Evolutionary conservation across 2,888 invertebrate species (phyloP), one percentile per base, ranked within the genome.

Genomic region (Drosophila quinaria): DNA sequence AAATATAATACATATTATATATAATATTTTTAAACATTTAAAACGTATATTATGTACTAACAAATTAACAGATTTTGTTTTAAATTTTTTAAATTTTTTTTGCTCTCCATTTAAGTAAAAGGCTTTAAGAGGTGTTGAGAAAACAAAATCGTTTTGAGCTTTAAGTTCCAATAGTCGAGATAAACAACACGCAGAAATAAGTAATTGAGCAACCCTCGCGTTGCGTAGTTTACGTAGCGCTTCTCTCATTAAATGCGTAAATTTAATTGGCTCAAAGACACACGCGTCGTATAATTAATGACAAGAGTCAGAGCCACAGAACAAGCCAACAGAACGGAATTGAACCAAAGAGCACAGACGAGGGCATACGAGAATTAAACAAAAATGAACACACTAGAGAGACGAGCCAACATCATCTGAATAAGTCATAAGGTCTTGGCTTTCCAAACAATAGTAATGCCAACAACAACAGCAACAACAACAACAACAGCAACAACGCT

Each of bases 341-440:
- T 9, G 41, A 55, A 54, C 33, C 6, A 25, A 44, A 19, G 33
- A 17, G 39, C 42, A 15, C 19, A 25, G 39, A 52, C 19, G 17
- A 39, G 54, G 50, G 22, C 39, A 44, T 62, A 47, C 49, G 10
- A 31, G 60, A 55, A 31, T 37, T 39, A 17, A 47, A 10, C 42
- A 33, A 42, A 54, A 54, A 29, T 37, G 19, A 19, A 51, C 37
- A 41, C 9, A 42, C 41, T 29, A 42, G 29, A 11, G 31, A 33
- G 35, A 19, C 4, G 25, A 19, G 3, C 65, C 82, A 87, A 72
- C 82, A 74, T 81, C 79, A 71, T 81, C 83, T 88, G 87, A 90
- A 84, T 88, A 90, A 84, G 89, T 90, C 89, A 90, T 90, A 86
- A 74, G 89, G 74, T 72, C 83, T 75, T 75, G 89, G 76, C 80